Base-by-base conservation (phyloP, 2,113 vertebrate genomes). In the Leucoraja erinaceus region DNA sequence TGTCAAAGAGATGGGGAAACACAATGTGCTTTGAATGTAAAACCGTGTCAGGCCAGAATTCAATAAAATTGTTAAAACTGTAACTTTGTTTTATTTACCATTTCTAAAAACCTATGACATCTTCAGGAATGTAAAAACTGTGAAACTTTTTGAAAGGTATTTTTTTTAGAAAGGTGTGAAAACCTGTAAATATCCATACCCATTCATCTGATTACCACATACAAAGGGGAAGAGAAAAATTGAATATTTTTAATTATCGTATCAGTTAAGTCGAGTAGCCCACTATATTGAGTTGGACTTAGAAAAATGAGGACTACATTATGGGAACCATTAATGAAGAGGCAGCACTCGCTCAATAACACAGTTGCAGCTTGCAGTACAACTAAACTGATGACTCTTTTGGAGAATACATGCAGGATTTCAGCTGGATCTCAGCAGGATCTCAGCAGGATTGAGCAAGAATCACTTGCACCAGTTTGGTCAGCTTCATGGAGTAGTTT, bases 81-180 rank as follows among this genome's bases (percentile, higher is more conserved):
- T 9, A 16, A 14, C 25, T 28, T 86, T 86, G 56, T 84, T 81
- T 56, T 54, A 54, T 54, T 38, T 56, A 54, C 7, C 16, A 22
- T 81, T 81, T 81, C 22, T 59, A 12, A 5, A 61, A 61, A n/a
- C 81, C 38, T 47, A 3, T 0, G 38, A 61, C 11, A 61, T 20
- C 22, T 61, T 61, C 31, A 12, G 14, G 83, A 11, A 61, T 56
- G 0, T 14, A n/a, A 61, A 83, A 86, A 7, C 56, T 86, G 56
- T 86, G 83, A 86, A 86, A 86, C 56, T 86, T 5, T 86, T 86
- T 86, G 83, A n/a, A 86, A 86, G 56, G 54, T 5, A 4, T 22
- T 84, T 22, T 81, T 56, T 72, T 72, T 72, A 20, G 28, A n/a
- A 86, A 61, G 61, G 4, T 84, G 59, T n/a, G 81, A 61, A 84